A percentile compares a stretch with the other conserved stretches of the same genome.
Evolutionary conservation across 2,797 vertebrate genomes (phyloP).

Genomic region (Coluber constrictor): DNA sequence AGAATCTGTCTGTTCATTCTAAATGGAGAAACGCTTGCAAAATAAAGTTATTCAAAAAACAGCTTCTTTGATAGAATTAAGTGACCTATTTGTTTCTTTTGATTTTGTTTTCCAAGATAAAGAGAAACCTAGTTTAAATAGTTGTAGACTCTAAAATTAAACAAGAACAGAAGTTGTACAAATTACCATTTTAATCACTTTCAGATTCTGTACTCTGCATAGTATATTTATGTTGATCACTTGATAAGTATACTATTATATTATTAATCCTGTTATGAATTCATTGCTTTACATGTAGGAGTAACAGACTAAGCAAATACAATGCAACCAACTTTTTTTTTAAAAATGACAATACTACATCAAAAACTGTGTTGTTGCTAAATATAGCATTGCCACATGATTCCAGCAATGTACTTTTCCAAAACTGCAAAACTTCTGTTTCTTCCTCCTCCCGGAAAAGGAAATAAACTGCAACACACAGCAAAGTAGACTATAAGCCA

Average conservation of each 20-base stretch:
- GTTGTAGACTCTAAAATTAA: conserved; percentile 39
- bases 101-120: conserved; percentile 35
- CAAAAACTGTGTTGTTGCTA: not conserved
- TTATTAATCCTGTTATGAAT: not conserved
- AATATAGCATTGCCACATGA: conserved; percentile 15
- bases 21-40: conserved; percentile 5
- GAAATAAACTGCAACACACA: not conserved
- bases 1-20: conserved; percentile 13
- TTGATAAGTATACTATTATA: not conserved
- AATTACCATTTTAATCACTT: conserved; percentile 14
- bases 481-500: not conserved
- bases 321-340: not conserved
- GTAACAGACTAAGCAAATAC: not conserved
- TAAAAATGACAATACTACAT: not conserved
- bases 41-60: not conserved
- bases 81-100: conserved; percentile 22
- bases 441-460: conserved; percentile 9
- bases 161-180: not conserved
- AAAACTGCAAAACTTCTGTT: conserved; percentile 2
- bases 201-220: not conserved
- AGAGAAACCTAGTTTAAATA: conserved; percentile 22
- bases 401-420: not conserved
- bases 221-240: not conserved
- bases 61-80: not conserved
- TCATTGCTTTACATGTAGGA: not conserved